Evolutionary conservation across 1,140 invertebrate genomes (phyloP).

Genomic region (Mamestra configurata): DNA sequence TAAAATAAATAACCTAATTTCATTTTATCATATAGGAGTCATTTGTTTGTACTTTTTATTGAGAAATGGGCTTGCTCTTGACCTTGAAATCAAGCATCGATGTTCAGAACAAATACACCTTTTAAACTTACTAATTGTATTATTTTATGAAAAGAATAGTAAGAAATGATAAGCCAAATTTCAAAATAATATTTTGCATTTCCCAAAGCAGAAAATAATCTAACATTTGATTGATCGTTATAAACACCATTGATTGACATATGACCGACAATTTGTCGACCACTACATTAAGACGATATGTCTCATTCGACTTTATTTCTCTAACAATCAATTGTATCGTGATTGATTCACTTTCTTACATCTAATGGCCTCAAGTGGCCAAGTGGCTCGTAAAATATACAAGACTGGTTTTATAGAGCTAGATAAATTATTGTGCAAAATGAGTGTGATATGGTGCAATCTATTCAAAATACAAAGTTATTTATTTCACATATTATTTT

Average conservation of each 20-base stretch:
- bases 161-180: too few relatives aligned
- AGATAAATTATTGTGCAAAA: neutral
- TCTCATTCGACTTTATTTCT: neutral
- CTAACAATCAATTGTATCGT: neutral
- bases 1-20: too few relatives aligned
- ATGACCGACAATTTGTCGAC: constrained; percentile 11
- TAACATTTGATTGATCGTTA: neutral
- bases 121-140: too few relatives aligned
- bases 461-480: too few relatives aligned
- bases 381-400: neutral
- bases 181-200: too few relatives aligned
- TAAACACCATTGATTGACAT: neutral
- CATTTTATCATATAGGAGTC: too few relatives aligned
- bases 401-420: neutral
- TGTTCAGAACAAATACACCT: too few relatives aligned
- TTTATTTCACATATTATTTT: too few relatives aligned
- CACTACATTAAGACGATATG: neutral
- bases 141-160: too few relatives aligned
- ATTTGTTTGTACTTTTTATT: too few relatives aligned
- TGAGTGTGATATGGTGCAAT: neutral
- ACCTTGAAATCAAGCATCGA: too few relatives aligned
- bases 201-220: neutral
- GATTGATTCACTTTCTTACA: neutral
- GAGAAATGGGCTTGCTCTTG: too few relatives aligned
- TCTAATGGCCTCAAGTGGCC: neutral